phyloP scores from a whole-genome alignment of 2,888 invertebrate species.

The Aproaerema taeniolella region DNA sequence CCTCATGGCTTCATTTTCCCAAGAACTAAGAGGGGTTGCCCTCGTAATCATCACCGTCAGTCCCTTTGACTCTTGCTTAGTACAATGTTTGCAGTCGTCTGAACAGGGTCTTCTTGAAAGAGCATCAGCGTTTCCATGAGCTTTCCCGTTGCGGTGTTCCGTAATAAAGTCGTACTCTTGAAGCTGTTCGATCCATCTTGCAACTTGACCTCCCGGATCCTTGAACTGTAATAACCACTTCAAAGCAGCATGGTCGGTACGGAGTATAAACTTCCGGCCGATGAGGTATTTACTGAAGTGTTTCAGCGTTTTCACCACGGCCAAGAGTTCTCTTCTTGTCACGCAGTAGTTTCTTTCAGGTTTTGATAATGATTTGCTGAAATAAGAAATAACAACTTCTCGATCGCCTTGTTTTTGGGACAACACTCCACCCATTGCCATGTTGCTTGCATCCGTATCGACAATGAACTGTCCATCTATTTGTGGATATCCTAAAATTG shows the following conservation, averaged over 20 bases:
- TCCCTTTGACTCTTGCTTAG: neutral
- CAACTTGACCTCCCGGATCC: slow-evolving; percentile 1
- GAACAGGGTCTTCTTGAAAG: slow-evolving; percentile 4
- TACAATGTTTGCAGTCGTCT: neutral
- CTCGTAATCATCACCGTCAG: neutral
- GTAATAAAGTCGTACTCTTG: neutral
- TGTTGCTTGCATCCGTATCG: slow-evolving; percentile 13
- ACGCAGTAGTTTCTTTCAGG: slow-evolving; percentile 13
- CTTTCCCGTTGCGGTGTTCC: slow-evolving; percentile 2
- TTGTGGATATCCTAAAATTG: slow-evolving; percentile 2
- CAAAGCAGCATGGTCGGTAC: slow-evolving; percentile 13
- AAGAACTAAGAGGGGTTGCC: neutral
- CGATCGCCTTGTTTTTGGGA: slow-evolving; percentile 6
- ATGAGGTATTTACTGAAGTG: slow-evolving; percentile 10
- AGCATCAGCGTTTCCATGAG: neutral
- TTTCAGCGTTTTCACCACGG: slow-evolving; percentile 8
- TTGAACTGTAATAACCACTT: slow-evolving; percentile 2
- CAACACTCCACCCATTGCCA: slow-evolving; percentile 10
- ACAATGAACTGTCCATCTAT: slow-evolving; percentile 8
- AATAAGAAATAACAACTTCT: slow-evolving; percentile 12
- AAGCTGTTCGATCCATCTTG: neutral
- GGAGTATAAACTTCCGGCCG: neutral
- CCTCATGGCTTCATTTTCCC: neutral
- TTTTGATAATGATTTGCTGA: slow-evolving; percentile 9
- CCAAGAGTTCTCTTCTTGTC: slow-evolving; percentile 9